A percentile compares a stretch with the other conserved stretches of the same genome.
Conservation (phyloP, 2,113 vertebrate species). For the Chitala chitala region DNA sequence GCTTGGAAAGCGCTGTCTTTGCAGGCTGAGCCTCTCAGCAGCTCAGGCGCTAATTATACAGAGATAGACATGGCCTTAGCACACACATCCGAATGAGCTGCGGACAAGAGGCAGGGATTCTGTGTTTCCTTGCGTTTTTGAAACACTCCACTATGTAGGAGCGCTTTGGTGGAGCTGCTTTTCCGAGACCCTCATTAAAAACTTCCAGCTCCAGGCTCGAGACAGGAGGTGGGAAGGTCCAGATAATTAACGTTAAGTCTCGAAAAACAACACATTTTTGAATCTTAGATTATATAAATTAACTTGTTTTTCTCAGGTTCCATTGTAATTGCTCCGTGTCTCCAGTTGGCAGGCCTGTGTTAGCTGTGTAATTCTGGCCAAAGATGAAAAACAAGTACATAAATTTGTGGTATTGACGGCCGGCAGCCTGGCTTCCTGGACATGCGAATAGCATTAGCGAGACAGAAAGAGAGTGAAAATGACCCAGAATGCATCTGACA, state of each 20-base stretch:
- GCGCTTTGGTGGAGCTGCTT: no score
- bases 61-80: conserved; percentile 1
- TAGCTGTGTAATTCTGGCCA: conserved; percentile 52
- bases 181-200: conserved; percentile 38
- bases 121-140: conserved; percentile 4
- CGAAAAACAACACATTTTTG: conserved; percentile 40
- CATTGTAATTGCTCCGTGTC: conserved; percentile 36
- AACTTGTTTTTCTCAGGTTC: not conserved
- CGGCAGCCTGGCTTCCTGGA: conserved; percentile 53
- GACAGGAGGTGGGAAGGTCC: conserved; percentile 35
- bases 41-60: conserved; percentile 7
- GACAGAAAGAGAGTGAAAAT: conserved; percentile 40
- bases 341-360: conserved; percentile 52
- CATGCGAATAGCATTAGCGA: conserved; percentile 54
- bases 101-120: not conserved
- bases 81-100: not conserved
- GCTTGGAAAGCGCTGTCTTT: not conserved
- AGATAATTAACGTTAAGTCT: conserved; percentile 49
- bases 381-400: conserved; percentile 55
- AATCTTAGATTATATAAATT: not conserved
- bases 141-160: conserved; percentile 3
- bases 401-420: conserved; percentile 54
- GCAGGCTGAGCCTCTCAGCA: not conserved
- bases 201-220: conserved; percentile 36
- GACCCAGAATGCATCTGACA: conserved; percentile 40